Conservation (phyloP, 2,888 invertebrate species). For the Rhingia campestris region DNA sequence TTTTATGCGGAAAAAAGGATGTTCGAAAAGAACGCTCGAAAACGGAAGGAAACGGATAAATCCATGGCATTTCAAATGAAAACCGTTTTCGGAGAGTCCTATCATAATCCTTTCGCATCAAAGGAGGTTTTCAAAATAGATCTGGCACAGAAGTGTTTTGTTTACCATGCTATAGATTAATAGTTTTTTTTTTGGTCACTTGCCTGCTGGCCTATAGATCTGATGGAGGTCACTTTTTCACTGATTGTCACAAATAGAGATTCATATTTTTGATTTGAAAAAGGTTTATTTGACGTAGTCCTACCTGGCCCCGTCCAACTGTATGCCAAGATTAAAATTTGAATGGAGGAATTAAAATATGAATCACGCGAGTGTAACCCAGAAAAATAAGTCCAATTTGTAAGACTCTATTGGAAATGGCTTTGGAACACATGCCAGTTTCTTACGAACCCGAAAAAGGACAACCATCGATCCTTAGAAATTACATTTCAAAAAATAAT, state of each 20-base stretch:
- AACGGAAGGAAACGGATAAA: constrained; percentile 58
- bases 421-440: constrained; percentile 9
- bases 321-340: neutral
- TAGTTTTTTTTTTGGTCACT: constrained; percentile 26
- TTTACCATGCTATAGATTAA: constrained; percentile 51
- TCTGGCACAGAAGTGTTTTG: constrained; percentile 43
- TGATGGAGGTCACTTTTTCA: neutral
- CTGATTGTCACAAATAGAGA: neutral
- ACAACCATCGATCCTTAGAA: neutral
- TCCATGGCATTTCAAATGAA: constrained; percentile 20
- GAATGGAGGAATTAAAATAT: constrained; percentile 9
- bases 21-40: constrained; percentile 9
- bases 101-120: constrained; percentile 47
- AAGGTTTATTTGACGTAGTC: neutral
- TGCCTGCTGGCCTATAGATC: constrained; percentile 28
- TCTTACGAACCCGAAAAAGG: constrained; percentile 1
- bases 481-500: neutral
- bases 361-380: neutral
- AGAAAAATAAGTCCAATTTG: neutral
- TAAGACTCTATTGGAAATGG: neutral
- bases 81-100: neutral
- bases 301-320: neutral
- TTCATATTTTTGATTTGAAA: neutral
- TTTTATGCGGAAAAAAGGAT: constrained; percentile 53
- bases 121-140: constrained; percentile 35